These are phyloP conservation scores for Zapornia atra DNA, from an alignment of 2,113 vertebrate species.

Conservation along the genomic window DNA sequence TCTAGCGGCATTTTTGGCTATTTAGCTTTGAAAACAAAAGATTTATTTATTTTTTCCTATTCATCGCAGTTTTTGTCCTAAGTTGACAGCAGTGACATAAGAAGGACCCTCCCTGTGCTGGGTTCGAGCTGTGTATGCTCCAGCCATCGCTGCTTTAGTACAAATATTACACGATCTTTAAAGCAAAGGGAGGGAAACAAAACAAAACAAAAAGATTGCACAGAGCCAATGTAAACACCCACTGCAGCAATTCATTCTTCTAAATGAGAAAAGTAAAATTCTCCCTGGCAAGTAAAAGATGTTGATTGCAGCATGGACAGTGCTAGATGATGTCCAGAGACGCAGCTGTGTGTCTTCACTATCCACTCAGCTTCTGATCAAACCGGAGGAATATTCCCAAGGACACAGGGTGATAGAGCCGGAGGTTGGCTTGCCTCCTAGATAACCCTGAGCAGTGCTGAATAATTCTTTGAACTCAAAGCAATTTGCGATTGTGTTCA, in stretches of 20 bases:
- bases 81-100: constrained; percentile 68
- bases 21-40: constrained; percentile 80
- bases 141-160: background rate
- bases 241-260: constrained; percentile 5
- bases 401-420: constrained; percentile 1
- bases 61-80: constrained; percentile 69
- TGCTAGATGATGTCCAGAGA: constrained; percentile 2
- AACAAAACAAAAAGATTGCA: background rate
- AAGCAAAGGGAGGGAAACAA: constrained; percentile 3
- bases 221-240: constrained; percentile 7
- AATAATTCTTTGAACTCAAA: constrained; percentile 42
- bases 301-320: background rate
- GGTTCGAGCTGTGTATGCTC: constrained; percentile 3
- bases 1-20: constrained; percentile 77
- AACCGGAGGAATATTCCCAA: constrained; percentile 36
- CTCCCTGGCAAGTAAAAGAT: background rate
- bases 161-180: constrained; percentile 64
- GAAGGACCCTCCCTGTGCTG: constrained; percentile 46
- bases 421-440: constrained; percentile 32
- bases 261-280: constrained; percentile 24
- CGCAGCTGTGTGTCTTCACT: background rate
- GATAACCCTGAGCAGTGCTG: constrained; percentile 34
- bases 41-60: constrained; percentile 73
- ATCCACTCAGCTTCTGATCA: constrained; percentile 38
- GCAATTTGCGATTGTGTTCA: constrained; percentile 1